A percentile compares a stretch with the other conserved stretches of the same genome.
These are phyloP conservation scores for Drosophila novamexicana DNA, from an alignment of 1,140 invertebrate species.

Conservation along the genomic window DNA sequence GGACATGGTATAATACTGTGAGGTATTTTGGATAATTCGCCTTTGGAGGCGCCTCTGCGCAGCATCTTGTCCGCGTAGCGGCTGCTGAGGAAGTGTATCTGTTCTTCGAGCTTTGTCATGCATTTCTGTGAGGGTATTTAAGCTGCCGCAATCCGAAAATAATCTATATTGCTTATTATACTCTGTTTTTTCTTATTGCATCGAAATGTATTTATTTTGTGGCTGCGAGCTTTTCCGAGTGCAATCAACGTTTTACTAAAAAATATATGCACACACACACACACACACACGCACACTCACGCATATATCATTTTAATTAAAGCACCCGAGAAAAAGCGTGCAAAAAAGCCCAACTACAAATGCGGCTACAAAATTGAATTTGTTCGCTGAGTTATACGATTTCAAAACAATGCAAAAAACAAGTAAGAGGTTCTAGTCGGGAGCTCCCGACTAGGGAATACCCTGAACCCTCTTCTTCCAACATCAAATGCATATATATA, in stretches of 20 bases:
- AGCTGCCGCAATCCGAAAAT: background rate
- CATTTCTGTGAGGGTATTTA: background rate
- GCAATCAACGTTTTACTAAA: constrained; percentile 38
- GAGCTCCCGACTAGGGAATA: too few relatives aligned
- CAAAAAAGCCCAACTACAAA: constrained; percentile 26
- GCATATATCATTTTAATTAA: constrained; percentile 71
- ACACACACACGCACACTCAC: background rate
- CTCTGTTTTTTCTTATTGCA: constrained; percentile 31
- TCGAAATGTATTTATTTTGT: constrained; percentile 75
- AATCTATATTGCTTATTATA: background rate
- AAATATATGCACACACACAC: constrained; percentile 2
- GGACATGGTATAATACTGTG: too few relatives aligned
- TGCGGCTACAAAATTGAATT: constrained; percentile 38
- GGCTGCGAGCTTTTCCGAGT: constrained; percentile 49
- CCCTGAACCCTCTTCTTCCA: too few relatives aligned
- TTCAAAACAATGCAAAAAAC: constrained; percentile 58
- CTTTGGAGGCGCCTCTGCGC: too few relatives aligned
- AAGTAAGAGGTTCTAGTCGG: too few relatives aligned
- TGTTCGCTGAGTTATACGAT: constrained; percentile 48
- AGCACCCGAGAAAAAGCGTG: constrained; percentile 13
- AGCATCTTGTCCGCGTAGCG: too few relatives aligned
- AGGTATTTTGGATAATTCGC: too few relatives aligned
- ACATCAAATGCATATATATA: too few relatives aligned
- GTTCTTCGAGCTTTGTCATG: background rate
- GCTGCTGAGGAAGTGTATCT: too few relatives aligned